Conservation (phyloP, 2,888 invertebrate species). For the Dendrolimus houi region DNA sequence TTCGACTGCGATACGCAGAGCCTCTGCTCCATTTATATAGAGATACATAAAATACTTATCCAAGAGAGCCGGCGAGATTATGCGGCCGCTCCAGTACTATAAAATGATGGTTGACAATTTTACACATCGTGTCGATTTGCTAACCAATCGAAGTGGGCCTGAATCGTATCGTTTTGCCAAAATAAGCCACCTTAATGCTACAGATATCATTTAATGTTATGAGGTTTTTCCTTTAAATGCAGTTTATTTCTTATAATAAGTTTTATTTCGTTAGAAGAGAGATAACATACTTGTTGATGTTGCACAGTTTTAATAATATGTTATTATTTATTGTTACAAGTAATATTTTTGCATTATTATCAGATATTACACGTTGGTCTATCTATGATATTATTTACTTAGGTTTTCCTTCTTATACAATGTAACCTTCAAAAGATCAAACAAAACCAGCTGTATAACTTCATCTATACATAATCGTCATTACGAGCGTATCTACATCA, state of each 20-base stretch:
- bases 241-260: too few species aligned
- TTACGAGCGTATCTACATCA: too few species aligned
- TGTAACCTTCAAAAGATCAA: neutral
- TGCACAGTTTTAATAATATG: too few species aligned
- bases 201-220: too few species aligned
- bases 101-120: conserved; percentile 17
- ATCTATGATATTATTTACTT: neutral
- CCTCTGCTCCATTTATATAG: conserved; percentile 64
- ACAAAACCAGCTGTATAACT: neutral
- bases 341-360: too few species aligned
- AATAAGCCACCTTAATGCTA: too few species aligned
- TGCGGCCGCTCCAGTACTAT: conserved; percentile 17
- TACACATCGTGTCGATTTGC: conserved; percentile 5
- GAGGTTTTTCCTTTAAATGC: too few species aligned
- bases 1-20: conserved; percentile 59
- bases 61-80: conserved; percentile 37
- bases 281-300: too few species aligned
- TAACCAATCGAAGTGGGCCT: neutral
- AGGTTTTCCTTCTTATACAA: neutral
- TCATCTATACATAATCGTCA: too few species aligned
- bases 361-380: too few species aligned
- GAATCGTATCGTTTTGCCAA: neutral
- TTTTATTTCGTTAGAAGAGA: too few species aligned
- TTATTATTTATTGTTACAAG: too few species aligned
- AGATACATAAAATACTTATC: conserved; percentile 47